Evolutionary conservation across 2,113 vertebrate species (phyloP), one percentile per base, ranked within the genome.

Genomic region (Zootoca vivipara): DNA sequence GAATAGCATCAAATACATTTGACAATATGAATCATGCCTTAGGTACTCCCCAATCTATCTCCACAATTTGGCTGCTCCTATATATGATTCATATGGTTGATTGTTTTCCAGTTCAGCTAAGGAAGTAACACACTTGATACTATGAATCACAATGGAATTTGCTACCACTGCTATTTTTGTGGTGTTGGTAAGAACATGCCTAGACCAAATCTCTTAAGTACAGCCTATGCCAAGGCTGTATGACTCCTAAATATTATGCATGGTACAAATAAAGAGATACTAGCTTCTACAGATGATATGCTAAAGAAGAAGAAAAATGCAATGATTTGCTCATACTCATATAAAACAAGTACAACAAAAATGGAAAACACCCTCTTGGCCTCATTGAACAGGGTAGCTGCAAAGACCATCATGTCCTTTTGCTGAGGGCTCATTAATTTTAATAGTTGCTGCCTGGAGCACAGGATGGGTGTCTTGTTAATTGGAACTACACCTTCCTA

Each of bases 391-490:
- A 86, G 92, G 86, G 89, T 93, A 95, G 93, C 89, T 92, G 85
- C 91, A 95, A 93, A 52, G 92, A 93, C 93, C 92, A 92, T 82
- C 83, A 46, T 90, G 93, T 91, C 87, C 88, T 90, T 82, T 81
- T 89, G 56, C 83, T 87, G 89, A 92, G 94, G 94, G 86, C 89
- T 93, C 93, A 90, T 90, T 96, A 95, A 95, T 94, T 92, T 90
- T 93, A 92, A 93, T 94, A 75, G 89, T 94, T 93, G 87, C 77
- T 92, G 94, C 95, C 95, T 91, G 87, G 83, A 95, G 94, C 94
- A 89, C 72, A 94, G 92, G 92, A 93, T 79, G 90, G 91, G 91
- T 94, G 85, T 94, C 33, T 92, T 95, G 93, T 95, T 95, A 93
- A 95, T 92, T 93, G 92, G 87, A 94, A 93, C 89, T 93, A 94